Evolutionary conservation across 2,888 invertebrate genomes (phyloP).

Genomic region (Ametastegia equiseti): DNA sequence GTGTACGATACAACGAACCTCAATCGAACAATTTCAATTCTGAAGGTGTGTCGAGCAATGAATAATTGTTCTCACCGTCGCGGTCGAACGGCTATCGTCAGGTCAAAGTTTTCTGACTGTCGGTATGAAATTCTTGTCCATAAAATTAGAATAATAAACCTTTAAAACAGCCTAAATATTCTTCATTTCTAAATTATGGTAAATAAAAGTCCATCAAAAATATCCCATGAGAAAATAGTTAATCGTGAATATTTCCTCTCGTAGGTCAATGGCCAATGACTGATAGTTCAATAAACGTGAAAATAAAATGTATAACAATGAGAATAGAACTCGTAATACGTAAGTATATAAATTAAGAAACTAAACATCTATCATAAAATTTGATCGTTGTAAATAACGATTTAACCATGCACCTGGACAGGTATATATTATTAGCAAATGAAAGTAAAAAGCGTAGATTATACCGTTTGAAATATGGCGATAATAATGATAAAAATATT

Average conservation of each 20-base stretch:
- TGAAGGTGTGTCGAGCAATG: too few relatives aligned
- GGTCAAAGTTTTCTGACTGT: too few relatives aligned
- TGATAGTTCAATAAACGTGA: neutral
- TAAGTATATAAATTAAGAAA: neutral
- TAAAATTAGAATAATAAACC: too few relatives aligned
- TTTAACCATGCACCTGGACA: neutral
- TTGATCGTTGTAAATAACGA: neutral
- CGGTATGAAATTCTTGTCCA: too few relatives aligned
- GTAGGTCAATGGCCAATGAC: neutral
- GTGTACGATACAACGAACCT: too few relatives aligned
- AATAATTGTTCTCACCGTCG: too few relatives aligned
- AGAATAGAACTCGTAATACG: neutral
- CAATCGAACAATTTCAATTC: too few relatives aligned
- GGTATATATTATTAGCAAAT: neutral
- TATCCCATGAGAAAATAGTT: neutral
- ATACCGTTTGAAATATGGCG: neutral
- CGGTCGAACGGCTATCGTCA: too few relatives aligned
- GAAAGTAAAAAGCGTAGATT: slow-evolving; percentile 3
- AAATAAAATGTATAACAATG: neutral
- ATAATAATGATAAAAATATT: neutral
- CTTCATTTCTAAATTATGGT: too few relatives aligned
- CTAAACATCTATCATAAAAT: neutral
- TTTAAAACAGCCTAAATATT: too few relatives aligned
- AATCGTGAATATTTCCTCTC: neutral
- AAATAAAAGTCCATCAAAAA: neutral